These are phyloP conservation scores for Drosophila vallismaia DNA, from an alignment of 2,888 invertebrate species.

Conservation along the genomic window DNA sequence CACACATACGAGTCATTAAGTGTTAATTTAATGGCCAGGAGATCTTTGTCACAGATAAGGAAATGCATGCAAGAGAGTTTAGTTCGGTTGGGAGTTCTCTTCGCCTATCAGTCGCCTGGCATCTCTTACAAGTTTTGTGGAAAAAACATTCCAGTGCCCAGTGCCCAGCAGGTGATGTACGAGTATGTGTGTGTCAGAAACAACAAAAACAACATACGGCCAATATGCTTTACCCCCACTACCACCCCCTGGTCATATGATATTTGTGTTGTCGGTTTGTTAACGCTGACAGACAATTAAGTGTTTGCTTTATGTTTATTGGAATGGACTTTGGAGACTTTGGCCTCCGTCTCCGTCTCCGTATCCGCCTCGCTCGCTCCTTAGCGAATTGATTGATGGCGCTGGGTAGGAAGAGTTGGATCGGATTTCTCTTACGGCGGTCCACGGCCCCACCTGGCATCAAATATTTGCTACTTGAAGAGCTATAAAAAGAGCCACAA, in stretches of 20 bases:
- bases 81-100: constrained; percentile 50
- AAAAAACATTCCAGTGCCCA: constrained; percentile 74
- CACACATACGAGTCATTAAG: constrained; percentile 76
- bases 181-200: constrained; percentile 67
- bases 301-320: constrained; percentile 80
- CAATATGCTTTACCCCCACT: constrained; percentile 22
- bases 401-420: constrained; percentile 20
- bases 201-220: constrained; percentile 40
- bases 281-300: constrained; percentile 80
- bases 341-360: constrained; percentile 20
- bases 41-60: constrained; percentile 79
- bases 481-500: constrained; percentile 64
- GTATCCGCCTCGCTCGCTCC: constrained; percentile 45
- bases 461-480: constrained; percentile 63
- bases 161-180: constrained; percentile 79
- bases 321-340: constrained; percentile 65
- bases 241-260: constrained; percentile 63
- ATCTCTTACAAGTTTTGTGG: constrained; percentile 78
- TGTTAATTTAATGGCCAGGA: constrained; percentile 81
- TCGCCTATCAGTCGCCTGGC: constrained; percentile 66
- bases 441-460: constrained; percentile 57
- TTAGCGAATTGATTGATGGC: constrained; percentile 79
- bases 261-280: constrained; percentile 80
- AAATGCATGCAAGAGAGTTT: constrained; percentile 42
- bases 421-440: constrained; percentile 38